phyloP scores from a whole-genome alignment of 2,113 vertebrate genomes.

The Tautogolabrus adspersus region DNA sequence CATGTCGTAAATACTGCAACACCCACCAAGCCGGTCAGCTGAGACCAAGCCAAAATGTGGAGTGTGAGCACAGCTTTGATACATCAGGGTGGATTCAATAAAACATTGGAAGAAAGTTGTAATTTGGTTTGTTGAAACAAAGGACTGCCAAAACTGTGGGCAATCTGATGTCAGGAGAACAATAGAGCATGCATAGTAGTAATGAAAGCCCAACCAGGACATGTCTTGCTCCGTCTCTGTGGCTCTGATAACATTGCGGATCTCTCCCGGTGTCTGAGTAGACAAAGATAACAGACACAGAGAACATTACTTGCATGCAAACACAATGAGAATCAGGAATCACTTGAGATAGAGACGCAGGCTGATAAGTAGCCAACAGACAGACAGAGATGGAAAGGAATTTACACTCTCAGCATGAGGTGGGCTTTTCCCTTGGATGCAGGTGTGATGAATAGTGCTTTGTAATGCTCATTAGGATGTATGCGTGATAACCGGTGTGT shows the following conservation, averaged over 20 bases:
- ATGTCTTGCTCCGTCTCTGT: conserved; percentile 28
- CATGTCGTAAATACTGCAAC: conserved; percentile 59
- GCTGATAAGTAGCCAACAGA: conserved; percentile 49
- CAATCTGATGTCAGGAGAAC: conserved; percentile 28
- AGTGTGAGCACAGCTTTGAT: conserved; percentile 20
- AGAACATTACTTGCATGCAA: not conserved
- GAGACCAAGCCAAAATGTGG: conserved; percentile 17
- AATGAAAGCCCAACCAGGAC: conserved; percentile 20
- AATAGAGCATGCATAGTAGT: conserved; percentile 23
- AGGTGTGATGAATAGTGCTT: conserved; percentile 35
- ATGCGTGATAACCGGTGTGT: conserved; percentile 32
- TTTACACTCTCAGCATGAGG: conserved; percentile 34
- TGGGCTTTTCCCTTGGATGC: conserved; percentile 14
- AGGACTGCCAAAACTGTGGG: conserved; percentile 9
- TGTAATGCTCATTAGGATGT: conserved; percentile 30
- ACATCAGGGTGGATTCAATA: not conserved
- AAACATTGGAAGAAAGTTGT: conserved; percentile 38
- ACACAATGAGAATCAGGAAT: conserved; percentile 26
- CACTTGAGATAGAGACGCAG: conserved; percentile 41
- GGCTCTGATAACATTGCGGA: conserved; percentile 60
- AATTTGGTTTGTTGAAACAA: conserved; percentile 42
- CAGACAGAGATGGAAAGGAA: conserved; percentile 42
- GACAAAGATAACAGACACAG: conserved; percentile 54
- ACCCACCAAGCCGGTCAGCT: conserved; percentile 41
- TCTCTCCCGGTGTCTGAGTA: conserved; percentile 39